Evolutionary conservation across 1,140 invertebrate genomes (phyloP), one percentile per base, ranked within the genome.

Genomic region (Cotesia vestalis): DNA sequence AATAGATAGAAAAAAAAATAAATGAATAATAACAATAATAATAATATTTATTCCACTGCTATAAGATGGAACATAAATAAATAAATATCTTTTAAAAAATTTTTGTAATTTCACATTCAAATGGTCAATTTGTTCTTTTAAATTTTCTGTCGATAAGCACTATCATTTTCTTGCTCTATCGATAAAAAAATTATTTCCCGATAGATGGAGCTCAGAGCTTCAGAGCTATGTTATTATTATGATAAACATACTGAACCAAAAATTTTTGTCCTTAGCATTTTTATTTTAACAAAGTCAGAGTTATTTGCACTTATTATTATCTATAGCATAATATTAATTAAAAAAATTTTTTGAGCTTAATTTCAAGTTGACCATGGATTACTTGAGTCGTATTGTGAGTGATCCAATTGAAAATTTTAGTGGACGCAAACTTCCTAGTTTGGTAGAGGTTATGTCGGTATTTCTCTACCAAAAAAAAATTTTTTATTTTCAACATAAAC

Each of bases 341-440:
- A 27, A 62, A 20, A 35, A 62, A 20, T 62, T 34, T 4, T 62
- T 62, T 62, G 60, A 62, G 60, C 11, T 62, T 12, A 17, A 62
- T 36, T 62, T n/a, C 35, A 20, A 62, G 60, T 62, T 12, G 35
- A 46, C 35, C 6, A 66, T 66, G 63, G 63, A 66, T 51, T 66
- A 17, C 46, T 66, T 66, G 27, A 66, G 63, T 66, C 36, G 34
- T 34, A 27, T 66, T 46, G 36, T 66, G 9, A 36, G 63, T 66
- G 63, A 51, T 52, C 60, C 63, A 66, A 40, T 34, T 46, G 63
- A 66, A 40, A 66, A 51, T 66, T 66, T 66, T 27, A 66, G 36
- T 66, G 63, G 63, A 66, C 63, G n/a, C n/a, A 66, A 66, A 20
- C 40, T 66, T 51, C 63, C 63, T 52, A 52, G n/a, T 51, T 14